These are phyloP conservation scores for Druceiella hillmani DNA, from an alignment of 2,888 invertebrate genomes.

Conservation along the genomic window DNA sequence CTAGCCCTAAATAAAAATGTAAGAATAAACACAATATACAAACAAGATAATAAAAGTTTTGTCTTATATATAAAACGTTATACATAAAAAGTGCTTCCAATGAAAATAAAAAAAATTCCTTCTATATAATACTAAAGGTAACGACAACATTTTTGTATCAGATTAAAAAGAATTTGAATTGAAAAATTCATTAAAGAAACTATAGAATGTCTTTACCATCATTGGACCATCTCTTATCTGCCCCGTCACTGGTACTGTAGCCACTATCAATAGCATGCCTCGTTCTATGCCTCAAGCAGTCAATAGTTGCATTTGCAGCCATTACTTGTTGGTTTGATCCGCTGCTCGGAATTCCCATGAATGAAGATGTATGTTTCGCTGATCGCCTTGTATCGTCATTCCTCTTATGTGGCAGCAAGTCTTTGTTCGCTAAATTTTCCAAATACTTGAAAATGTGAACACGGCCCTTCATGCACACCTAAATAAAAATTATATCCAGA, in stretches of 20 bases:
- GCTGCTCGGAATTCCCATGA: conserved; percentile 34
- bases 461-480: conserved; percentile 88
- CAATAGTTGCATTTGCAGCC: conserved; percentile 46
- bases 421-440: conserved; percentile 80
- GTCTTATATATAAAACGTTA: too few species aligned
- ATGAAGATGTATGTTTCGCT: conserved; percentile 41
- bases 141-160: too few species aligned
- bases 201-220: too few species aligned
- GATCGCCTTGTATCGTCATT: conserved; percentile 46
- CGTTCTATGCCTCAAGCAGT: conserved; percentile 45
- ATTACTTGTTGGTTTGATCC: conserved; percentile 37
- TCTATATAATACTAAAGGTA: too few species aligned
- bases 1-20: too few species aligned
- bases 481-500: conserved; percentile 28
- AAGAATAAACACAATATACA: too few species aligned
- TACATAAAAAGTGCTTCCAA: too few species aligned
- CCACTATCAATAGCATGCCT: conserved; percentile 83
- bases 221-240: conserved; percentile 81
- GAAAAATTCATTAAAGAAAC: too few species aligned
- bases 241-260: conserved; percentile 80
- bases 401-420: conserved; percentile 45
- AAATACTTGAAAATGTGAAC: conserved; percentile 94
- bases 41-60: too few species aligned
- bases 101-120: too few species aligned
- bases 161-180: too few species aligned